Percentiles rank a stretch among this genome's conserved stretches.
Evolutionary conservation across 2,888 invertebrate species (phyloP).

Genomic region (Sesamia inferens): DNA sequence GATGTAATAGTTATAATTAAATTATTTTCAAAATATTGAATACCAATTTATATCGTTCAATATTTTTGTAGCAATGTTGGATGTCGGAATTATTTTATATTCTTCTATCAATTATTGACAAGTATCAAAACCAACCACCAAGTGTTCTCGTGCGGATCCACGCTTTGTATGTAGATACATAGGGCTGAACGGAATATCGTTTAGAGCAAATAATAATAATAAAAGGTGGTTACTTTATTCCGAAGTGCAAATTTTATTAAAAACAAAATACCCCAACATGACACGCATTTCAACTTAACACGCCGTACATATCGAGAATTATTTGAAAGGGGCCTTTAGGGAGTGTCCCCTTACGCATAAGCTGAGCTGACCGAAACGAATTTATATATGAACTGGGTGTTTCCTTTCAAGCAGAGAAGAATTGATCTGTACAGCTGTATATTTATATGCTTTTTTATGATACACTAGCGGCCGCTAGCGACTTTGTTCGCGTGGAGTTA

Average conservation of each 20-base stretch:
- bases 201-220: background rate
- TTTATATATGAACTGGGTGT: background rate
- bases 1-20: too few species aligned
- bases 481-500: too few species aligned
- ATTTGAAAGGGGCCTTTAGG: background rate
- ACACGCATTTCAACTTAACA: slow-evolving; percentile 10
- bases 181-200: background rate
- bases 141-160: background rate
- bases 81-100: background rate
- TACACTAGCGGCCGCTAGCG: too few species aligned
- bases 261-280: slow-evolving; percentile 1
- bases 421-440: background rate
- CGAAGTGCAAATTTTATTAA: slow-evolving; percentile 1
- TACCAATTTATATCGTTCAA: too few species aligned
- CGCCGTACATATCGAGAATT: background rate
- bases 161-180: background rate
- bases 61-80: background rate
- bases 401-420: background rate
- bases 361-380: background rate
- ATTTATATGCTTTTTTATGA: too few species aligned
- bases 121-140: background rate
- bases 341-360: background rate
- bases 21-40: too few species aligned
- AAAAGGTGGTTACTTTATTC: background rate
- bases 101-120: background rate